Percentiles rank a stretch among this genome's conserved stretches.
phyloP scores from a whole-genome alignment of 2,113 vertebrate species.

The Eulacestoma nigropectus region DNA sequence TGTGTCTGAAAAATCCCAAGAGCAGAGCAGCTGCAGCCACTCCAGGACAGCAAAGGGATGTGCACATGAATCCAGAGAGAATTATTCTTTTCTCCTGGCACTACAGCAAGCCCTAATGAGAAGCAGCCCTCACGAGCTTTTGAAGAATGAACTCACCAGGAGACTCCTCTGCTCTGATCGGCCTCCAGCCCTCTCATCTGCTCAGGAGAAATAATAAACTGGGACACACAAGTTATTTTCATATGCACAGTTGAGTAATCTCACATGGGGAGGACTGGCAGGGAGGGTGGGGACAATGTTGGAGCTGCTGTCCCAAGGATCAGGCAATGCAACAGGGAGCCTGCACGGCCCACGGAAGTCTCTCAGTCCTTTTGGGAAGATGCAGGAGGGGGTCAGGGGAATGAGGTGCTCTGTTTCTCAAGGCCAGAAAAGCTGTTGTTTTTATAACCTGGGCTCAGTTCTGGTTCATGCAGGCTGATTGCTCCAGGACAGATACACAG shows the following conservation, averaged over 20 bases:
- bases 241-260: not conserved
- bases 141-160: slow-evolving; percentile 48
- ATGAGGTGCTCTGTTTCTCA: not conserved
- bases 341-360: not conserved
- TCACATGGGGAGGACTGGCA: not conserved
- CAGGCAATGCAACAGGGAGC: not conserved
- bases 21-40: not conserved
- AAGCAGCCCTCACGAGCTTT: slow-evolving; percentile 28
- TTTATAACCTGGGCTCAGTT: not conserved
- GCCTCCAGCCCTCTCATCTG: slow-evolving; percentile 41
- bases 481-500: not conserved
- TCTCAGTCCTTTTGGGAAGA: not conserved
- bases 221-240: not conserved
- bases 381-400: not conserved
- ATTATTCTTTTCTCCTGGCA: slow-evolving; percentile 17
- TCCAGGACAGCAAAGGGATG: not conserved
- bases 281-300: not conserved
- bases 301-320: not conserved
- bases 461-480: not conserved
- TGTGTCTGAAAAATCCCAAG: not conserved
- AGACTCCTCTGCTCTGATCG: slow-evolving; percentile 31
- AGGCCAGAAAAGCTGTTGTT: not conserved
- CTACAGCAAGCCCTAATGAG: slow-evolving; percentile 12
- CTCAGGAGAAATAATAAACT: slow-evolving; percentile 47
- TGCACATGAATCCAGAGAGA: not conserved